These are phyloP conservation scores for Drosophila pseudotakahashii DNA, from an alignment of 2,888 invertebrate species.

Conservation along the genomic window DNA sequence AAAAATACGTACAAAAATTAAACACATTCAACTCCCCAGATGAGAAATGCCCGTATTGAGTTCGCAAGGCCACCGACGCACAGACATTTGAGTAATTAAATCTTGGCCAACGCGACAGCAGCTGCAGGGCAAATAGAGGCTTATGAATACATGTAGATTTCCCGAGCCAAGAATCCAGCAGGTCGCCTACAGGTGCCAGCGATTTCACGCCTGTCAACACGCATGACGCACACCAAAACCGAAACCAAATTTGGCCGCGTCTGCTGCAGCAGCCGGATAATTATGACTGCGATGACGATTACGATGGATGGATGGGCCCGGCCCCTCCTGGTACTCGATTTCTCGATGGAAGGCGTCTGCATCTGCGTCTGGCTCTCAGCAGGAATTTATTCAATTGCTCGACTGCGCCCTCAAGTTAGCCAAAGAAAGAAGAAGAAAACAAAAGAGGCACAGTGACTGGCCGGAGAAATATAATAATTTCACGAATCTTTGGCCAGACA, in stretches of 20 bases:
- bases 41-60: conserved; percentile 37
- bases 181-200: conserved; percentile 70
- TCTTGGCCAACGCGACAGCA: conserved; percentile 67
- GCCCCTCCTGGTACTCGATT: conserved; percentile 19
- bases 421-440: background rate
- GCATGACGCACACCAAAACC: conserved; percentile 37
- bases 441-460: conserved; percentile 10
- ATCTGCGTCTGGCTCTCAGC: conserved; percentile 26
- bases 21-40: conserved; percentile 2
- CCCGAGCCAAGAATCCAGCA: conserved; percentile 46
- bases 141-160: conserved; percentile 51
- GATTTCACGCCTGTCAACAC: conserved; percentile 69
- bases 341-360: conserved; percentile 20
- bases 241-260: conserved; percentile 34
- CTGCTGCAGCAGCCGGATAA: conserved; percentile 57
- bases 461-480: background rate
- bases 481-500: background rate
- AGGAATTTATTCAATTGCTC: conserved; percentile 56
- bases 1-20: conserved; percentile 19
- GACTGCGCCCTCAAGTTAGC: conserved; percentile 21
- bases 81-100: conserved; percentile 68
- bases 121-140: conserved; percentile 28
- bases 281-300: conserved; percentile 35
- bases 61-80: conserved; percentile 68
- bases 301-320: conserved; percentile 17